Evolutionary conservation across 2,113 vertebrate species (phyloP).

Genomic region (Hyperopisus bebe): DNA sequence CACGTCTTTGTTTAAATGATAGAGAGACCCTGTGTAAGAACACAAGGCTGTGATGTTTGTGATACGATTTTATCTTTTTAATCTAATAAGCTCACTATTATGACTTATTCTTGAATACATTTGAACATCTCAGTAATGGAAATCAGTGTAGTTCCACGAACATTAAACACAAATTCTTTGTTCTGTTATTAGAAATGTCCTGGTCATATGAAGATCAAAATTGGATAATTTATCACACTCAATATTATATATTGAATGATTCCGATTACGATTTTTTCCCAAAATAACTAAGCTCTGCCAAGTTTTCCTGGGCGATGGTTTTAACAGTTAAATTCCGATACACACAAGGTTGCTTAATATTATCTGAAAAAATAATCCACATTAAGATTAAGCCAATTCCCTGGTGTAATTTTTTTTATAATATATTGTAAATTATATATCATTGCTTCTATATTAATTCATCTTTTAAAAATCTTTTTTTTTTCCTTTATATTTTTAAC

Average conservation of each 20-base stretch:
- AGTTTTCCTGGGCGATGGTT: background rate
- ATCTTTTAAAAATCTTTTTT: background rate
- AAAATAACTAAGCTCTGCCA: background rate
- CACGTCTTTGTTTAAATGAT: background rate
- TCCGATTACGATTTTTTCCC: background rate
- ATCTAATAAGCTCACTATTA: background rate
- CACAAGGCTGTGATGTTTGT: background rate
- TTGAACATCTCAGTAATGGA: background rate
- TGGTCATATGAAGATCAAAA: background rate
- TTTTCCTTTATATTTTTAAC: background rate
- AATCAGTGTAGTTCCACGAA: background rate
- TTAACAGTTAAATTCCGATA: background rate
- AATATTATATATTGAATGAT: background rate
- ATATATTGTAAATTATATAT: background rate
- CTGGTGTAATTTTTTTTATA: background rate
- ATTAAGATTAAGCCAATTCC: background rate
- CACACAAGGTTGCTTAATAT: background rate
- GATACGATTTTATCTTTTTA: background rate
- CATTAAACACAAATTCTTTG: background rate
- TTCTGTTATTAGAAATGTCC: background rate
- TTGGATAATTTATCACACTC: background rate
- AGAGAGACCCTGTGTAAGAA: background rate
- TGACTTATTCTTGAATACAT: background rate
- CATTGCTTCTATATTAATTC: background rate
- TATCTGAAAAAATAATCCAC: background rate